Percentiles rank a stretch among this genome's conserved stretches.
These are phyloP conservation scores for Osmerus mordax DNA, from an alignment of 2,113 vertebrate species.

Conservation along the genomic window DNA sequence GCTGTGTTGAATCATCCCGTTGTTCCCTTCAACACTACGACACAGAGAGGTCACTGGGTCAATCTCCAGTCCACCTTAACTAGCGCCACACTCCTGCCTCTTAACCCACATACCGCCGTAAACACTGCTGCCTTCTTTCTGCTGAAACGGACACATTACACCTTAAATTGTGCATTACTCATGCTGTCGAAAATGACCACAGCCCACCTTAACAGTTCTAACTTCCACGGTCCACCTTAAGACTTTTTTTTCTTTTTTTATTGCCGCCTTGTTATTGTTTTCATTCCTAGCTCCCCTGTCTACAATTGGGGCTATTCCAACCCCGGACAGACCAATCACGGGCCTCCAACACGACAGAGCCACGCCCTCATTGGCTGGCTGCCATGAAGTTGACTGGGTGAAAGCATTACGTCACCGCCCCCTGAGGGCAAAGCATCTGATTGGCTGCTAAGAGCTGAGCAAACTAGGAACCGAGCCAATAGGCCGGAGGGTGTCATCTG, in stretches of 20 bases:
- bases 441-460: constrained; percentile 52
- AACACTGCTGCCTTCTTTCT: too few relatives aligned
- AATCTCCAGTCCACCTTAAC: too few relatives aligned
- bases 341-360: constrained; percentile 55
- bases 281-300: constrained; percentile 44
- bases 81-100: too few relatives aligned
- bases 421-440: constrained; percentile 31
- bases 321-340: constrained; percentile 54
- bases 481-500: constrained; percentile 37
- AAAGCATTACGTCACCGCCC: constrained; percentile 59
- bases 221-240: not conserved
- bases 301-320: constrained; percentile 51
- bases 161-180: constrained; percentile 42
- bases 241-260: constrained; percentile 20
- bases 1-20: too few relatives aligned
- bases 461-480: constrained; percentile 62
- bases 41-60: too few relatives aligned
- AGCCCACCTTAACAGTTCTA: constrained; percentile 51
- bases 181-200: not conserved
- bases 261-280: constrained; percentile 44
- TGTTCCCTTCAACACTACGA: too few relatives aligned
- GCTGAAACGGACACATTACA: constrained; percentile 3
- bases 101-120: too few relatives aligned
- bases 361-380: constrained; percentile 43
- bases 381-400: constrained; percentile 50